phyloP scores from a whole-genome alignment of 2,113 vertebrate species.

The Cepphus grylle region DNA sequence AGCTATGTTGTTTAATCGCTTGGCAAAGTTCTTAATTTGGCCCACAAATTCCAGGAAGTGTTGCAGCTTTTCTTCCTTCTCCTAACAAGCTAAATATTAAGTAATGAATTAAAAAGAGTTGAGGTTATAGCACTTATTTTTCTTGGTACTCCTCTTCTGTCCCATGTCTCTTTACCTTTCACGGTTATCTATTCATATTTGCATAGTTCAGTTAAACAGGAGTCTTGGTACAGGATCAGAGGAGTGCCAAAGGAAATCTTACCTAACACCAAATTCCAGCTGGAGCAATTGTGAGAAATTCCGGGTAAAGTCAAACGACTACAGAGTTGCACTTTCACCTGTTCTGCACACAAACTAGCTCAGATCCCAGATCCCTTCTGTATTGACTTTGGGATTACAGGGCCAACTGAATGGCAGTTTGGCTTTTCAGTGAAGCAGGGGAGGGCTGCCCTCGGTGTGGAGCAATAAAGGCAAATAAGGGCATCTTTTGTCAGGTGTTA shows the following conservation, averaged over 20 bases:
- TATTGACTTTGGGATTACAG: slow-evolving; percentile 27
- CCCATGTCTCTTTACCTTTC: not conserved
- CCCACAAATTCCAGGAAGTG: not conserved
- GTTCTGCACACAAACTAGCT: not conserved
- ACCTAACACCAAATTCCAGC: not conserved
- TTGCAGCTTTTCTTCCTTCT: not conserved
- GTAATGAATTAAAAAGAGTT: not conserved
- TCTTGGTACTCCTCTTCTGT: not conserved
- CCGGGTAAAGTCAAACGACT: not conserved
- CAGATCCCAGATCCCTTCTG: not conserved
- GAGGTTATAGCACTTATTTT: not conserved
- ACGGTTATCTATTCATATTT: not conserved
- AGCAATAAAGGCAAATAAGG: slow-evolving; percentile 16
- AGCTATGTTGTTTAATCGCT: not conserved
- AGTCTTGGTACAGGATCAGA: not conserved
- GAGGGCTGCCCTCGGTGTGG: not conserved
- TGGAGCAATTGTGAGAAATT: not conserved
- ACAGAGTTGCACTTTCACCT: slow-evolving; percentile 30
- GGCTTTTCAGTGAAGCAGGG: not conserved
- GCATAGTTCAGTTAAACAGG: not conserved
- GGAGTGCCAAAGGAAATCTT: not conserved
- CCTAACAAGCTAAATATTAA: not conserved
- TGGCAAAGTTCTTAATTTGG: not conserved
- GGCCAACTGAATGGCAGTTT: not conserved
- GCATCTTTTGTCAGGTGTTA: not conserved